Evolutionary conservation across 2,888 invertebrate species (phyloP).

Genomic region (Nematopogon swammerdamellus): DNA sequence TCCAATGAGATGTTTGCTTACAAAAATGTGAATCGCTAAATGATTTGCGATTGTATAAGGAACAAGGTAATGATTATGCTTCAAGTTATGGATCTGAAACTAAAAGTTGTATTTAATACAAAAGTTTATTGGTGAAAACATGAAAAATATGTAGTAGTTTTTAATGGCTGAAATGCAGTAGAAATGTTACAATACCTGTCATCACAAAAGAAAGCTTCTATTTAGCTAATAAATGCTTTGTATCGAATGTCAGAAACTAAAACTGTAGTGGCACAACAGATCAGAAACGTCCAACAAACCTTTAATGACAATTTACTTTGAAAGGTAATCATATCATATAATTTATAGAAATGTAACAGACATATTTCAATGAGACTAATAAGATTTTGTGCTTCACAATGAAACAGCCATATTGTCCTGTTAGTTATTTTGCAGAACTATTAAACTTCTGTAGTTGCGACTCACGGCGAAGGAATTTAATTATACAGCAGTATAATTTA

Average conservation of each 20-base stretch:
- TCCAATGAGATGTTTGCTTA: too few species aligned
- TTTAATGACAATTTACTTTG: slow-evolving; percentile 12
- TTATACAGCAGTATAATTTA: neutral
- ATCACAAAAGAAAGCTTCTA: slow-evolving; percentile 40
- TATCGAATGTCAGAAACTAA: slow-evolving; percentile 9
- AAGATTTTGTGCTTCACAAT: neutral
- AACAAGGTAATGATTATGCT: slow-evolving; percentile 10
- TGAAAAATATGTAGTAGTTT: slow-evolving; percentile 54
- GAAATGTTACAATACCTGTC: slow-evolving; percentile 55
- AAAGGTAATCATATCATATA: neutral
- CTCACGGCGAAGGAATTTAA: neutral
- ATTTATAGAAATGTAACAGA: neutral
- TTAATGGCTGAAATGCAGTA: slow-evolving; percentile 57
- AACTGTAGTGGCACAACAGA: slow-evolving; percentile 38
- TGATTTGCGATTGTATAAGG: too few species aligned
- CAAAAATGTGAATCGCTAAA: too few species aligned
- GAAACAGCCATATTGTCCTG: neutral
- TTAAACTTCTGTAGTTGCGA: neutral
- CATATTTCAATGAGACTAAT: neutral
- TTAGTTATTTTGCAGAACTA: too few species aligned
- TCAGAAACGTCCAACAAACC: slow-evolving; percentile 43
- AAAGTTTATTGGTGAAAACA: slow-evolving; percentile 59
- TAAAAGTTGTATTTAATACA: slow-evolving; percentile 58
- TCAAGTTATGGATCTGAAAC: slow-evolving; percentile 54
- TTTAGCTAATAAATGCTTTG: slow-evolving; percentile 55